phyloP scores from a whole-genome alignment of 2,797 vertebrate species.

The Erethizon dorsatum region DNA sequence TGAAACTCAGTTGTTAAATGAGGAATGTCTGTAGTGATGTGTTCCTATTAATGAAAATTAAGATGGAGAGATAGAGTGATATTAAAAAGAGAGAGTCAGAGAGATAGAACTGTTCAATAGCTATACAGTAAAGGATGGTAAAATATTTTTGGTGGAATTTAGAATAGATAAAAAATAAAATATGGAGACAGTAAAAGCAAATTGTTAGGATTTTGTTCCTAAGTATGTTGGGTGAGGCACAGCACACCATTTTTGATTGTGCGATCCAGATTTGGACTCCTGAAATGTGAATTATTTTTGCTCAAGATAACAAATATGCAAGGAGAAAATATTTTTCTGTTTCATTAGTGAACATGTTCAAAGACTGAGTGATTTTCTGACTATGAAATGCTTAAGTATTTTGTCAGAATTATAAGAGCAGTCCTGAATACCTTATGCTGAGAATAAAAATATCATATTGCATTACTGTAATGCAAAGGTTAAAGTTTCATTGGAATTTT shows the following conservation, averaged over 20 bases:
- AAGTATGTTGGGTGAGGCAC: neutral
- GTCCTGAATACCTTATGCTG: neutral
- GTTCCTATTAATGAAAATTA: neutral
- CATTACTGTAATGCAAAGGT: neutral
- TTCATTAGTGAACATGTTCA: neutral
- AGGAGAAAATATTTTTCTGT: too few species aligned
- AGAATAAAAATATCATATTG: neutral
- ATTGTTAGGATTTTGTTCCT: neutral
- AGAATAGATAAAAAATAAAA: neutral
- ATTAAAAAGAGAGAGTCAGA: neutral
- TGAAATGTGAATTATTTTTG: neutral
- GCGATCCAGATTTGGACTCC: neutral
- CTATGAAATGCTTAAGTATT: neutral
- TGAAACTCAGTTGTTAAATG: neutral
- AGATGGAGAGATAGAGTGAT: neutral
- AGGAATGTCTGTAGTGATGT: neutral
- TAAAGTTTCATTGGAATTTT: neutral
- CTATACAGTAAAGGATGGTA: neutral
- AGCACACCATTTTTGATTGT: neutral
- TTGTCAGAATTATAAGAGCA: neutral
- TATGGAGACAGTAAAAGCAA: neutral
- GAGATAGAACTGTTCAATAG: neutral
- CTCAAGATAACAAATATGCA: too few species aligned
- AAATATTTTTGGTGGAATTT: neutral
- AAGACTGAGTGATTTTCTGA: too few species aligned